These are phyloP conservation scores for Scomber scombrus DNA, from an alignment of 2,113 vertebrate genomes.

Conservation along the genomic window DNA sequence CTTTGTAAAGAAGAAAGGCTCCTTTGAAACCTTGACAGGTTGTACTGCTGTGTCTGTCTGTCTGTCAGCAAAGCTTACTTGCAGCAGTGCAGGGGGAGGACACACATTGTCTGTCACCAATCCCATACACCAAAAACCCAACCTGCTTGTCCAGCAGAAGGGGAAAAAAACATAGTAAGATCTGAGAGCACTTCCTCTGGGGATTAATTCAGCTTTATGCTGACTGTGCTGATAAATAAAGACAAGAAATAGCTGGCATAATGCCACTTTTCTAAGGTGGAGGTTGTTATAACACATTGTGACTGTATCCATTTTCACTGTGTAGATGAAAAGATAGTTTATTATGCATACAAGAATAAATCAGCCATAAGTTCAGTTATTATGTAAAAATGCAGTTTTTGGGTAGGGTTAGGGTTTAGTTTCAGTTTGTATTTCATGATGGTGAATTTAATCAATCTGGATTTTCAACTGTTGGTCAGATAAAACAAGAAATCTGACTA, in stretches of 20 bases:
- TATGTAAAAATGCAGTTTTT: too few relatives aligned
- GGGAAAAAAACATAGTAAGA: conserved; percentile 39
- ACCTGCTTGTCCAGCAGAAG: conserved; percentile 24
- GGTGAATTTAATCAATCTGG: neutral
- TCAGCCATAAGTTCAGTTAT: too few relatives aligned
- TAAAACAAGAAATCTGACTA: neutral
- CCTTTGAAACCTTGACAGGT: conserved; percentile 57
- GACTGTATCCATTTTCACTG: too few relatives aligned
- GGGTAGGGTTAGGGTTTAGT: too few relatives aligned
- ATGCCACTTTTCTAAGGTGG: too few relatives aligned
- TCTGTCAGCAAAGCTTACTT: conserved; percentile 52
- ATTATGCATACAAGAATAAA: too few relatives aligned
- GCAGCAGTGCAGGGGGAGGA: conserved; percentile 20
- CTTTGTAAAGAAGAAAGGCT: conserved; percentile 55
- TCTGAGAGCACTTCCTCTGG: conserved; percentile 52
- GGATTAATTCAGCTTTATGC: conserved; percentile 26
- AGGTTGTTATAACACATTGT: too few relatives aligned
- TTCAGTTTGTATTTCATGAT: neutral
- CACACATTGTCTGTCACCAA: conserved; percentile 15
- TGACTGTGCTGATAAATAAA: conserved; percentile 31
- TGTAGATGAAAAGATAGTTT: too few relatives aligned
- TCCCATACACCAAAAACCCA: conserved; percentile 35
- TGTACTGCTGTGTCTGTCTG: conserved; percentile 22
- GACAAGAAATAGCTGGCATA: neutral
- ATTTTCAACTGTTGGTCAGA: neutral